A percentile compares a stretch with the other conserved stretches of the same genome.
Evolutionary conservation across 2,888 invertebrate genomes (phyloP).

Genomic region (Spodoptera exigua): DNA sequence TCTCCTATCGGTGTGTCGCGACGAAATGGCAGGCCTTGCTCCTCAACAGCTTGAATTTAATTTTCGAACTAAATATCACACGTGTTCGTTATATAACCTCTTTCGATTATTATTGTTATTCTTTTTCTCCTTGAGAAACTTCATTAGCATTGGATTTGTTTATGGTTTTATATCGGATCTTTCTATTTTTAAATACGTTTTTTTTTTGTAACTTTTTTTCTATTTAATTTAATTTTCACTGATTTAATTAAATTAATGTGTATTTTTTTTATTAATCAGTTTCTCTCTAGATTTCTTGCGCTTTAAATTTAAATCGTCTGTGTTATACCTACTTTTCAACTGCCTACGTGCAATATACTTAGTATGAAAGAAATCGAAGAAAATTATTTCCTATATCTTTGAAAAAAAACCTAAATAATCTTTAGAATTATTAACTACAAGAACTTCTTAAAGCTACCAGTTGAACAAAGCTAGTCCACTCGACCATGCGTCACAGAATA

Average conservation of each 20-base stretch:
- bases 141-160: constrained; percentile 34
- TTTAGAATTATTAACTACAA: too few species aligned
- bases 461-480: constrained; percentile 3
- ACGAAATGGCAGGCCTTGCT: constrained; percentile 46
- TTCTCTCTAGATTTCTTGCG: constrained; percentile 10
- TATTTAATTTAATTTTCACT: constrained; percentile 23
- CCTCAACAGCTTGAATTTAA: constrained; percentile 47
- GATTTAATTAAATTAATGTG: constrained; percentile 26
- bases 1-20: constrained; percentile 72
- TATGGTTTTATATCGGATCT: constrained; percentile 5
- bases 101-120: constrained; percentile 3
- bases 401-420: too few species aligned
- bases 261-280: constrained; percentile 4
- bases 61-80: constrained; percentile 41
- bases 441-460: neutral
- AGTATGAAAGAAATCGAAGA: too few species aligned
- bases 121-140: constrained; percentile 35
- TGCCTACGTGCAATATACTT: too few species aligned
- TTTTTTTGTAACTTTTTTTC: constrained; percentile 13
- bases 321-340: too few species aligned
- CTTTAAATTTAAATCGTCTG: too few species aligned
- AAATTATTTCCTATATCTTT: too few species aligned
- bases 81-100: constrained; percentile 31
- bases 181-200: neutral
- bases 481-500: constrained; percentile 18